Base-by-base conservation (phyloP, 1,140 invertebrate species). In the Drosophila triauraria region DNA sequence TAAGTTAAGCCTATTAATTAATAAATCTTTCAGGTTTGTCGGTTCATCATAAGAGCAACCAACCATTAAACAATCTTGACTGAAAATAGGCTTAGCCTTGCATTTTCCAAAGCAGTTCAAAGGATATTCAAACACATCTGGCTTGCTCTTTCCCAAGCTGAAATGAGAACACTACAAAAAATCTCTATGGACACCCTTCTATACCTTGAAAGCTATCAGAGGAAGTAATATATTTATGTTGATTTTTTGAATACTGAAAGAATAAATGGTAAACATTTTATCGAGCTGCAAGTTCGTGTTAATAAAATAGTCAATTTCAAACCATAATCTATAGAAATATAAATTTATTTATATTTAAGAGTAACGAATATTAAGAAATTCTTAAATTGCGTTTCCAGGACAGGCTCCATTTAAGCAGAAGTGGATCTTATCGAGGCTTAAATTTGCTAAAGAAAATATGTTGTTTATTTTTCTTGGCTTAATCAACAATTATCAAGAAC, bases 1-100 rank as follows among this genome's bases (percentile, higher is more conserved):
- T 44, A 40, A 32, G 30, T 67, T 70, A 70, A 70, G 61, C 62
- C 23, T 67, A 53, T 70, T 70, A 70, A 53, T 40, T 54, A 44
- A 15, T 38, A 65, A 69, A 35, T 65, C 38, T 2, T 2, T 38
- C 48, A 20, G 13, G 17, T 2, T 4, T 4, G n/a, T 27, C 1
- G n/a, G 4, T 12, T 17, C n/a, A 7, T 15, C 10, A 46, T 4
- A 67, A 38, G 15, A 44, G 40, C 40, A 58, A 7, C 6, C 17
- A 32, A 20, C 20, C 43, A 59, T 7, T 57, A 5, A 40, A 20
- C 38, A 6, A 15, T 27, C 15, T 17, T 44, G 44, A 32, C 27
- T 44, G 25, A 25, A 25, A 25, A 17, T 20, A 32, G 32, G 61
- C 54, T 64, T 32, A 43, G 32, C n/a, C n/a, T 9, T 25, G 23